Percentiles rank a stretch among this genome's conserved stretches.
phyloP scores from a whole-genome alignment of 2,797 vertebrate genomes.

The Apogon talboti region DNA sequence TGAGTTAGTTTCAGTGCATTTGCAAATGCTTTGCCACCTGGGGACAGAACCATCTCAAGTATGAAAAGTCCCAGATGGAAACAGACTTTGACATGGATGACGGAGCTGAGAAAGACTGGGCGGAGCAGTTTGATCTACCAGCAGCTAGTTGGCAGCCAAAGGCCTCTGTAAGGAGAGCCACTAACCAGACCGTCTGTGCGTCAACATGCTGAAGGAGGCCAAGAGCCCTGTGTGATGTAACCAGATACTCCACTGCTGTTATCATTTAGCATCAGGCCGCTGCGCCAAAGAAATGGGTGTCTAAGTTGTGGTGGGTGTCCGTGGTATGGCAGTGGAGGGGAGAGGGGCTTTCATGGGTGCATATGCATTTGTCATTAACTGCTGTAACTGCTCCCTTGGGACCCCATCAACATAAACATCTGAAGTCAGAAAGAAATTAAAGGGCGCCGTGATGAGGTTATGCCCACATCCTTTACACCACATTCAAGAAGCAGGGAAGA shows the following conservation, averaged over 20 bases:
- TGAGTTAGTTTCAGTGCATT: slow-evolving; percentile 9
- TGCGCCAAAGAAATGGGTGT: slow-evolving; percentile 48
- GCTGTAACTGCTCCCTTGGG: slow-evolving; percentile 45
- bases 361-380: slow-evolving; percentile 76
- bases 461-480: slow-evolving; percentile 55
- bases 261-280: slow-evolving; percentile 70
- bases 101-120: slow-evolving; percentile 44
- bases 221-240: slow-evolving; percentile 59
- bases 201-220: slow-evolving; percentile 44
- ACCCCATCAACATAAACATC: slow-evolving; percentile 59
- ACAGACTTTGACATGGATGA: slow-evolving; percentile 52
- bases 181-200: slow-evolving; percentile 53
- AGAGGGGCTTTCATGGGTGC: slow-evolving; percentile 62
- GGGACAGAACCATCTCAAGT: slow-evolving; percentile 42
- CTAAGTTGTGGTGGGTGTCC: slow-evolving; percentile 65
- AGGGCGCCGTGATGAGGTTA: slow-evolving; percentile 44
- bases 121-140: slow-evolving; percentile 55
- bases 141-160: slow-evolving; percentile 51
- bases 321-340: slow-evolving; percentile 47
- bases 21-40: slow-evolving; percentile 40
- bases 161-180: slow-evolving; percentile 40
- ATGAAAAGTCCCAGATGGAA: slow-evolving; percentile 44
- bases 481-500: slow-evolving; percentile 25
- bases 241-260: slow-evolving; percentile 72
- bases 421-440: slow-evolving; percentile 45